Base-by-base conservation (phyloP, 2,797 vertebrate species). In the Liparis tanakae region DNA sequence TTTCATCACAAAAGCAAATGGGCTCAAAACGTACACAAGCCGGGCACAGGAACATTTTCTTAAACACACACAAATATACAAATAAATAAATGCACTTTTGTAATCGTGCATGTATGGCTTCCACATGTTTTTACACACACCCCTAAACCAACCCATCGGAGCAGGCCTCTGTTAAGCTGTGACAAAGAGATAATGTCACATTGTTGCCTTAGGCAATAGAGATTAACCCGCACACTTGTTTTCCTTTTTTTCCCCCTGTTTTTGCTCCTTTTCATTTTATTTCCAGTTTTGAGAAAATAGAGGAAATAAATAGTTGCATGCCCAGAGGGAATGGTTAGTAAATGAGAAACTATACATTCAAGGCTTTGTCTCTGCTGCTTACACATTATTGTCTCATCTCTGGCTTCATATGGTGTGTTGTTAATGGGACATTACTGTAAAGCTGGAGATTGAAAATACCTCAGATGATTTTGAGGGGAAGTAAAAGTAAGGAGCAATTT, bases 111-210 rank as follows among this genome's bases (percentile, higher is more conserved):
- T 67, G 59, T 55, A 44, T 43, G 53, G 50, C 25, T 67, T 50
- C 15, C 34, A 56, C 43, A 65, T 67, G 51, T 59, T 67, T 76
- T 69, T 22, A 51, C 54, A 59, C 55, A 39, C 12, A 17, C 14
- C 3, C 57, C 60, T 43, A 44, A 56, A 68, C 51, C 51, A 41
- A 69, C 60, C 57, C 63, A 69, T 6, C 58, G 55, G 44, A 57
- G 59, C 65, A 66, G 78, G 25, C 60, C 68, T 72, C 70, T 74
- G 81, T 80, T 85, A 67, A 74, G 78, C 87, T 84, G 82, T 82
- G 84, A 88, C 72, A 43, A 76, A 78, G 30, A 87, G 87, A 91
- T 87, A 85, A 84, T 84, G 79, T 84, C 58, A 72, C 70, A 68
- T 51, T 56, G 67, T 66, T 75, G 82, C 90, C 80, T 73, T 78